Conservation (phyloP, 2,797 vertebrate species). For the Bovichtus variegatus region DNA sequence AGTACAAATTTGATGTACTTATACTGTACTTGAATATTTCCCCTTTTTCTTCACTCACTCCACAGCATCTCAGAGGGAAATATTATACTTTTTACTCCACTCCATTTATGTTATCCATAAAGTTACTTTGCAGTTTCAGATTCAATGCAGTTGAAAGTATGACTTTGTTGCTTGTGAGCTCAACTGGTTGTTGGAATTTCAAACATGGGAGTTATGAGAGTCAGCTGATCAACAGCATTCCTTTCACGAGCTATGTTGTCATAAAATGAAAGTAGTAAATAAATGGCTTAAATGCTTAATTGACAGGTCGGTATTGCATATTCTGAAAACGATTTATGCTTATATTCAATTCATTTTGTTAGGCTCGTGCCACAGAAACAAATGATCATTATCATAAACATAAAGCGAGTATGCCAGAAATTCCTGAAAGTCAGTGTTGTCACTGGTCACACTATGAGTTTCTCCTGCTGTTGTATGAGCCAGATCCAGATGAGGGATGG, state of each 20-base stretch:
- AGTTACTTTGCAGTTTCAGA: too few species aligned
- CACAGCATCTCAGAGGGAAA: too few species aligned
- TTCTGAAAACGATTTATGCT: constrained; percentile 1
- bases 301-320: background rate
- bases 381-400: background rate
- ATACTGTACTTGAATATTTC: too few species aligned
- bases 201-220: background rate
- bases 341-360: background rate
- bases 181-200: background rate
- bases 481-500: constrained; percentile 15
- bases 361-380: background rate
- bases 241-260: constrained; percentile 6
- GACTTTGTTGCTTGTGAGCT: background rate
- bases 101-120: too few species aligned
- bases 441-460: background rate
- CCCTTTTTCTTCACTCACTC: too few species aligned
- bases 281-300: background rate
- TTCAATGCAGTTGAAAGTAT: background rate
- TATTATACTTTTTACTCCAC: too few species aligned
- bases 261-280: constrained; percentile 9
- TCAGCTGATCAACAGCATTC: constrained; percentile 15
- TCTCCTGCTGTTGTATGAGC: background rate
- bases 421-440: background rate
- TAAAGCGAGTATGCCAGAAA: background rate
- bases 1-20: too few species aligned